Conservation (phyloP, 2,797 vertebrate genomes). For the Typhlichthys eigenmanni region DNA sequence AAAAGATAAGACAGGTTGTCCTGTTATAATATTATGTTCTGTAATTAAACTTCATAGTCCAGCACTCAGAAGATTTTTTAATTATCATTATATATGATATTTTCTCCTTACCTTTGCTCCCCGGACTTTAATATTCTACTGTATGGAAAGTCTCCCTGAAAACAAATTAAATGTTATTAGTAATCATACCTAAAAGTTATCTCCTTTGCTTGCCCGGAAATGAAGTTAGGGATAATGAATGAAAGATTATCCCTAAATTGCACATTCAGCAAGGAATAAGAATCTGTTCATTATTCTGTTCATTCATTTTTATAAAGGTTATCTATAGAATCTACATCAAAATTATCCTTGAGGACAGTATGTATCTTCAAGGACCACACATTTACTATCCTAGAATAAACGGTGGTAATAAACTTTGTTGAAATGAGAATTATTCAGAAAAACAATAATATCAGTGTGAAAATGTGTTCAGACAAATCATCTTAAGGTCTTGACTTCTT, state of each 20-base stretch:
- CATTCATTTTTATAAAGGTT: slow-evolving; percentile 15
- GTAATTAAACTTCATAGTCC: slow-evolving; percentile 13
- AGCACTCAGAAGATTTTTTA: slow-evolving; percentile 21
- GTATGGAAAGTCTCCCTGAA: slow-evolving; percentile 25
- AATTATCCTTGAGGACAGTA: neutral
- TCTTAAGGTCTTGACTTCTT: neutral
- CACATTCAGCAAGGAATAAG: slow-evolving; percentile 21
- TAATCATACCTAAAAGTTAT: slow-evolving; percentile 66
- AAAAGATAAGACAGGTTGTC: slow-evolving; percentile 30
- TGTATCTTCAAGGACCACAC: neutral
- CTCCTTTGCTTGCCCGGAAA: slow-evolving; percentile 41
- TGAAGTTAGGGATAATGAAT: slow-evolving; percentile 54
- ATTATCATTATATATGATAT: slow-evolving; percentile 24
- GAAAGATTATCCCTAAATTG: slow-evolving; percentile 30
- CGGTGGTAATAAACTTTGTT: slow-evolving; percentile 1
- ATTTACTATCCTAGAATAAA: slow-evolving; percentile 24
- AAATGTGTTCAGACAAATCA: neutral
- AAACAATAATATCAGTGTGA: neutral
- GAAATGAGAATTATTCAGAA: neutral
- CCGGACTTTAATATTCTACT: slow-evolving; percentile 36
- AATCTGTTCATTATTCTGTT: slow-evolving; percentile 22
- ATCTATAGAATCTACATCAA: too few relatives aligned
- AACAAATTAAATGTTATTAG: slow-evolving; percentile 64
- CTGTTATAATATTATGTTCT: neutral
- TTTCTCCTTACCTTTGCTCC: slow-evolving; percentile 14